Base-by-base conservation (phyloP, 1,140 invertebrate species). In the Hylyphantes graminicola region DNA sequence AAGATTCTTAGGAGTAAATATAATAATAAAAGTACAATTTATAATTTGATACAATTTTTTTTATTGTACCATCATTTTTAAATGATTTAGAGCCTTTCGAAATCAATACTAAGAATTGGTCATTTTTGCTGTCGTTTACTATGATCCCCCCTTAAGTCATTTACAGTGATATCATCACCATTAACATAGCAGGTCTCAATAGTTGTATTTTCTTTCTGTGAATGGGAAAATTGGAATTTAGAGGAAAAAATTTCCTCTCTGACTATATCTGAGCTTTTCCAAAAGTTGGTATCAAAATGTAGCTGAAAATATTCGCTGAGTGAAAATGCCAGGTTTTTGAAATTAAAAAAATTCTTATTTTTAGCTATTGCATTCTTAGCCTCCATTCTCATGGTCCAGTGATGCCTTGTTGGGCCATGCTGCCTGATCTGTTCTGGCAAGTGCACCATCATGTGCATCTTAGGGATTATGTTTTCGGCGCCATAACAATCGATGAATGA, bases 331-430 rank as follows among this genome's bases (percentile, higher is more conserved):
- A 72, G 48, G 51, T 72, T 72, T 53, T 72, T 72, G 21, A 67
- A 67, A 21, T 67, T 67, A 67, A 67, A 67, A 35, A n/a, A 67
- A 3, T 67, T 67, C 64, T 67, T 67, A 67, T 21, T 67, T 67
- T 67, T 67, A 67, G 64, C 64, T 2, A 67, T 67, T 12, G 57
- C 57, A 61, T 61, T 61, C 6, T 61, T 61, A 15, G 57, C 57
- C 57, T 61, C 57, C 57, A 67, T 67, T 12, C 64, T 15, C 64
- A 67, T 67, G 11, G 64, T 67, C 64, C 64, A 67, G 19, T 67
- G 64, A 67, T 72, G 19, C 11, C 35, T 72, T 11, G 19, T 48
- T 48, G 19, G 19, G 17, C 19, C 35, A 65, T 65, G 64, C 17
- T 21, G 64, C 19, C 64, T 65, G 15, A 65, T 65, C 19, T 65